Evolutionary conservation across 2,113 vertebrate genomes (phyloP).

Genomic region (Promerops cafer): DNA sequence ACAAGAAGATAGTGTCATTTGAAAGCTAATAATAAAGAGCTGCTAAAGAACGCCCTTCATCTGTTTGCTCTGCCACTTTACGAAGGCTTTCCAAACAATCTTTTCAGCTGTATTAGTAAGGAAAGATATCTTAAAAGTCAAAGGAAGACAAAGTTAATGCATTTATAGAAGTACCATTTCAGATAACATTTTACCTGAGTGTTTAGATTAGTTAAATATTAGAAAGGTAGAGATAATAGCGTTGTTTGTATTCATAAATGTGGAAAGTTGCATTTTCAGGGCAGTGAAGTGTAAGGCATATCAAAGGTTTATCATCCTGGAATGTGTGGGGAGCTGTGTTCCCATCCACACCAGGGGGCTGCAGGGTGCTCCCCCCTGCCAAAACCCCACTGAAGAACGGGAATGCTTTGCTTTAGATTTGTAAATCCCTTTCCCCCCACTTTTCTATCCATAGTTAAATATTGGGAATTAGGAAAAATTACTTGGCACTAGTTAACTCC

Average conservation of each 20-base stretch:
- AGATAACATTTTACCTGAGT: slow-evolving; percentile 85
- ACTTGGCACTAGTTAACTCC: no score
- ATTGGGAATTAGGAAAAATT: not conserved
- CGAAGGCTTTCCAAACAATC: slow-evolving; percentile 79
- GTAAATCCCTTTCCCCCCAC: not conserved
- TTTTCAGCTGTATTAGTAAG: slow-evolving; percentile 77
- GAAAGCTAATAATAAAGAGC: slow-evolving; percentile 72
- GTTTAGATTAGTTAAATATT: slow-evolving; percentile 91
- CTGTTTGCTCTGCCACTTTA: slow-evolving; percentile 80
- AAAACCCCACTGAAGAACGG: accelerated
- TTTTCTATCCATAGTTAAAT: not conserved
- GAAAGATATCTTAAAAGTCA: slow-evolving; percentile 77
- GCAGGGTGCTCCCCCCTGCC: not conserved
- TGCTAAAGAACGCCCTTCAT: slow-evolving; percentile 74
- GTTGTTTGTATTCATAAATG: slow-evolving; percentile 74
- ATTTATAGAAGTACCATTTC: slow-evolving; percentile 77
- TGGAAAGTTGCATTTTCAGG: slow-evolving; percentile 71
- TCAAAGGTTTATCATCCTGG: slow-evolving; percentile 65
- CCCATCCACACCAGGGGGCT: not conserved
- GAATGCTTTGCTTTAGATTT: not conserved
- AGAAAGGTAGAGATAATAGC: slow-evolving; percentile 79
- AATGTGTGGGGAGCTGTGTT: slow-evolving; percentile 37
- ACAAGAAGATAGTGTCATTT: slow-evolving; percentile 76
- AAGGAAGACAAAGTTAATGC: slow-evolving; percentile 83
- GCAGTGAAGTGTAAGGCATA: slow-evolving; percentile 71